Evolutionary conservation across 2,888 invertebrate genomes (phyloP), one percentile per base, ranked within the genome.

Genomic region (Lissocephala sabroskyi): DNA sequence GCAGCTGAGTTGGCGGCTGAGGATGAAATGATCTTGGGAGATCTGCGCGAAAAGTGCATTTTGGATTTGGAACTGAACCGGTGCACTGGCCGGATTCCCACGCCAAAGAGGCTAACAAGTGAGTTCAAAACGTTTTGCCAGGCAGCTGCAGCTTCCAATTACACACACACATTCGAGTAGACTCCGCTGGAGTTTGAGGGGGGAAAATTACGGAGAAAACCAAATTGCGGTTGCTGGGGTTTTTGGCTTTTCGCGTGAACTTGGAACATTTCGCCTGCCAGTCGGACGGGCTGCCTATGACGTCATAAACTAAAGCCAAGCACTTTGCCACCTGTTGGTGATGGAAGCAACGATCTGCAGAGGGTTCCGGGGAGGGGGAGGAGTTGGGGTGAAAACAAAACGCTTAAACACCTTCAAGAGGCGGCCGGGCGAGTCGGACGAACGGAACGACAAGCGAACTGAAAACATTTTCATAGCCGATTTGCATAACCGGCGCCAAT

Each of bases 101-200:
- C 67, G 67, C 67, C 67, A 62, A 59, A 64, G 58, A 61, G 56
- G 73, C 58, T 64, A 64, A 60, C 49, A 45, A 56, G 70, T 60
- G 75, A 66, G 67, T 65, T 67, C 70, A 67, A 74, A 67, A 56
- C 67, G 75, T 74, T 74, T 67, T 67, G 68, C 47, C 65, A 13
- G 49, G 52, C 57, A 48, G 17, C 49, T 50, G 28, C 55, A 52
- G 76, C 67, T 71, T 68, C 68, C 59, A 66, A 75, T 75, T 68
- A 71, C 76, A 23, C 23, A 23, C 23, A 23, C 23, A 23, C 23
- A 23, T n/a, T n/a, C n/a, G n/a, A n/a, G n/a, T n/a, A n/a, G n/a
- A n/a, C n/a, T n/a, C n/a, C n/a, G n/a, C n/a, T n/a, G n/a, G n/a
- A n/a, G n/a, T n/a, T n/a, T 7, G 4, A 23, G 23, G 7, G 7